Evolutionary conservation across 2,888 invertebrate species (phyloP).

Genomic region (Caenorhabditis wallacei): DNA sequence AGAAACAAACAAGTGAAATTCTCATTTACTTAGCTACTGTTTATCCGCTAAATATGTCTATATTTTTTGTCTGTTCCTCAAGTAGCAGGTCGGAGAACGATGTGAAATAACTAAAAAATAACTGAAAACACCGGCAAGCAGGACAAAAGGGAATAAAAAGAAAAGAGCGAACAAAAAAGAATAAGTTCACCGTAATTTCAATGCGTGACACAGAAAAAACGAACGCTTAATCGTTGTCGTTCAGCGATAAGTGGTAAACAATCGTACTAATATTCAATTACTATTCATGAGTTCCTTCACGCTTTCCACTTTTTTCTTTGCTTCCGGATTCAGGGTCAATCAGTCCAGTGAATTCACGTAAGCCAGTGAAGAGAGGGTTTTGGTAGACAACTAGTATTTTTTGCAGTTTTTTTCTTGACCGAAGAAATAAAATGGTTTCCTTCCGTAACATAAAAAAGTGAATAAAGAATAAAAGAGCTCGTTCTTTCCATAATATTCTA

Average conservation of each 20-base stretch:
- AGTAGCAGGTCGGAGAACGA: not conserved
- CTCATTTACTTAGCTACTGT: conserved; percentile 60
- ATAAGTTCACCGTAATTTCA: conserved; percentile 57
- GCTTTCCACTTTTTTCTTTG: conserved; percentile 29
- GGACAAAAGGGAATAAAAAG: conserved; percentile 9
- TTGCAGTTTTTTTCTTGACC: conserved; percentile 27
- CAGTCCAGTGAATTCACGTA: conserved; percentile 36
- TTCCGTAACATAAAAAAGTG: conserved; percentile 49
- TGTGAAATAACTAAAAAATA: conserved; percentile 6
- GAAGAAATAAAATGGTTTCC: conserved; percentile 44
- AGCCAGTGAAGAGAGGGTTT: conserved; percentile 15
- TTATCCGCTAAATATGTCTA: conserved; percentile 43
- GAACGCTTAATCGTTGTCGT: conserved; percentile 50
- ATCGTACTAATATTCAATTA: conserved; percentile 68
- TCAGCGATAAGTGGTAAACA: conserved; percentile 61
- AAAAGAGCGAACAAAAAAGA: not conserved
- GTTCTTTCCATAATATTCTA: too few relatives aligned
- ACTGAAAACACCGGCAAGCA: conserved; percentile 20
- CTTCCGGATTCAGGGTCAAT: conserved; percentile 35
- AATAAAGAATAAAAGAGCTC: conserved; percentile 28
- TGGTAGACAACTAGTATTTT: conserved; percentile 35
- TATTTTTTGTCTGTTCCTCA: conserved; percentile 27
- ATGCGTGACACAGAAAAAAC: conserved; percentile 21
- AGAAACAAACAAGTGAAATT: conserved; percentile 56
- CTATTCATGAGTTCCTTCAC: conserved; percentile 61